Percentiles rank a stretch among this genome's conserved stretches.
These are phyloP conservation scores for Cyclophora albipunctata DNA, from an alignment of 2,888 invertebrate genomes.

Conservation along the genomic window DNA sequence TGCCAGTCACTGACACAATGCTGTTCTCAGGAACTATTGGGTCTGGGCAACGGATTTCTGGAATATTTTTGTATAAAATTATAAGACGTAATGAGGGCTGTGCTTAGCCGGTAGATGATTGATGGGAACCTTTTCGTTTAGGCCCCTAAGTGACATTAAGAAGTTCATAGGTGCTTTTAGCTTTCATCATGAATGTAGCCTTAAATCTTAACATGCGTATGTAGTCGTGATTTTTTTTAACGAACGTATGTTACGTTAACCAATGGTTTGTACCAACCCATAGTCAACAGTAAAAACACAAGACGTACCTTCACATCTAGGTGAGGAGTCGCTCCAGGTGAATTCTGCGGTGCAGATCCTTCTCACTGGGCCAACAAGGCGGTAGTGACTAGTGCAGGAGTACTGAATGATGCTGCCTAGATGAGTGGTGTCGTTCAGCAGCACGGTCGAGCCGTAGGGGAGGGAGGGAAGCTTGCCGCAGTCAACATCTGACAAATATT, in stretches of 20 bases:
- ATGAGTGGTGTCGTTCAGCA: conserved; percentile 86
- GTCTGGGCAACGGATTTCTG: conserved; percentile 91
- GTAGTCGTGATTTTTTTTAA: too few relatives aligned
- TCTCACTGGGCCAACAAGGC: conserved; percentile 83
- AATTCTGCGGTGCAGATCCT: conserved; percentile 84
- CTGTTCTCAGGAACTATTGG: conserved; percentile 89
- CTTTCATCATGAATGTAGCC: too few relatives aligned
- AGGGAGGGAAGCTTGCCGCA: conserved; percentile 89
- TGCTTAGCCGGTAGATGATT: neutral
- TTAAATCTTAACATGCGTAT: too few relatives aligned
- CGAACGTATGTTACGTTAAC: too few relatives aligned
- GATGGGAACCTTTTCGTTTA: too few relatives aligned
- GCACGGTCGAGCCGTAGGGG: conserved; percentile 84
- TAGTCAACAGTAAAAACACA: too few relatives aligned
- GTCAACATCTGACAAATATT: conserved; percentile 81
- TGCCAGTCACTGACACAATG: conserved; percentile 91
- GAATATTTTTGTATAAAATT: conserved; percentile 13
- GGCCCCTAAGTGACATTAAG: too few relatives aligned
- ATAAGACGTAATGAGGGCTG: neutral
- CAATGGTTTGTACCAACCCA: too few relatives aligned
- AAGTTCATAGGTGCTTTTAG: too few relatives aligned
- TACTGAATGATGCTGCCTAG: conserved; percentile 87
- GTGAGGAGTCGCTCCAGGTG: conserved; percentile 88
- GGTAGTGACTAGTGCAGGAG: conserved; percentile 86
- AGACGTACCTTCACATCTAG: conserved; percentile 87